Evolutionary conservation across 2,797 vertebrate genomes (phyloP).

Genomic region (Amblyraja radiata): DNA sequence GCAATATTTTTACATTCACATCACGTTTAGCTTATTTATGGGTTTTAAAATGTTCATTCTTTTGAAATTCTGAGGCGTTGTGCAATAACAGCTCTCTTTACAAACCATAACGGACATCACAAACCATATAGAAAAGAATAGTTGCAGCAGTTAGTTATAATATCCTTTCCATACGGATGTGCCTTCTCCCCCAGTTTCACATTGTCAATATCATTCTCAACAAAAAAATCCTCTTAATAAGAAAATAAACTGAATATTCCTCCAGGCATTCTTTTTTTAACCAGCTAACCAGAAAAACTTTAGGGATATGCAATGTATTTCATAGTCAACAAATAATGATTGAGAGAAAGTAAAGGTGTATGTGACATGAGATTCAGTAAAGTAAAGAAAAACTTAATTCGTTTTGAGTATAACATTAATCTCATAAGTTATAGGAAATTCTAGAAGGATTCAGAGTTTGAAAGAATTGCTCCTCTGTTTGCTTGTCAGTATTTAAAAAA

Average conservation of each 20-base stretch:
- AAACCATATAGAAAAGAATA: not conserved
- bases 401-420: not conserved
- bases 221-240: not conserved
- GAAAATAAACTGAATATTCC: not conserved
- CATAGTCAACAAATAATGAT: not conserved
- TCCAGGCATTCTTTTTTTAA: not conserved
- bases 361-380: not conserved
- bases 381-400: not conserved
- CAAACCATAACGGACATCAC: not conserved
- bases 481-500: not conserved
- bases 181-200: not conserved
- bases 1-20: not conserved
- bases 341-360: not conserved
- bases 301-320: not conserved
- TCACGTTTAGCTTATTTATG: not conserved
- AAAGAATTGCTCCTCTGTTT: not conserved
- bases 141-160: not conserved
- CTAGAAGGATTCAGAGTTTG: not conserved
- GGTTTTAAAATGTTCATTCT: not conserved
- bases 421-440: not conserved
- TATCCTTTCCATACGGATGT: not conserved
- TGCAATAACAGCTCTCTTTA: not conserved
- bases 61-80: not conserved
- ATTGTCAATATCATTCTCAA: not conserved
- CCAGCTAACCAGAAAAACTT: not conserved